These are phyloP conservation scores for Limnodromus scolopaceus DNA, from an alignment of 2,797 vertebrate species.

Conservation along the genomic window DNA sequence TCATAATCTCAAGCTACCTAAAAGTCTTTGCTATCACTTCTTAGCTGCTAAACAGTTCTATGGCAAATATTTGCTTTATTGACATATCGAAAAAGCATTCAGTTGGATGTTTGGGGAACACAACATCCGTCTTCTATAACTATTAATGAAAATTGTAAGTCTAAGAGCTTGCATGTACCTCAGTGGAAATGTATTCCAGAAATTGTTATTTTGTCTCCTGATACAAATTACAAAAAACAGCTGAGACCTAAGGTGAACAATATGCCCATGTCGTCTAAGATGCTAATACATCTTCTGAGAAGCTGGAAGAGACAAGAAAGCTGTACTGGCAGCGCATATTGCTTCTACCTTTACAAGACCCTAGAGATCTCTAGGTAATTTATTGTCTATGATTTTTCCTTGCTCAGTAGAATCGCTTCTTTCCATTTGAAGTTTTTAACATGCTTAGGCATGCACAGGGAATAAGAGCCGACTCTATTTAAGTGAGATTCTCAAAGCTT, in stretches of 20 bases:
- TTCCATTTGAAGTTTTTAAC: not conserved
- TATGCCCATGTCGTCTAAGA: not conserved
- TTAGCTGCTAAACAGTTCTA: not conserved
- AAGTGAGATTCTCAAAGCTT: not conserved
- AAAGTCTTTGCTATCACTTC: not conserved
- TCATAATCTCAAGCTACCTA: not conserved
- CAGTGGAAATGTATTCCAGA: not conserved
- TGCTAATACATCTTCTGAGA: not conserved
- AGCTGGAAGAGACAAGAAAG: not conserved
- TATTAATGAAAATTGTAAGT: not conserved
- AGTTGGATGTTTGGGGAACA: not conserved
- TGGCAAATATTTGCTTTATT: not conserved
- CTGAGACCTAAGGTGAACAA: not conserved
- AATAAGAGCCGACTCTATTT: not conserved
- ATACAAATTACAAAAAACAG: not conserved
- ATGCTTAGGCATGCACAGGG: not conserved
- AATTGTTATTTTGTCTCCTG: not conserved
- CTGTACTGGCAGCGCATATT: not conserved
- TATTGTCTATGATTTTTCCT: not conserved
- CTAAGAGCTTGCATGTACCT: not conserved
- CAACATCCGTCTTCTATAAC: not conserved
- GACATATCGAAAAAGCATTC: not conserved
- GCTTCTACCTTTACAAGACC: not conserved
- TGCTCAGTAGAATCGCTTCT: not conserved
- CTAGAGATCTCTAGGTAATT: not conserved